Conservation (phyloP, 2,797 vertebrate species). For the Eupleurogrammus muticus region DNA sequence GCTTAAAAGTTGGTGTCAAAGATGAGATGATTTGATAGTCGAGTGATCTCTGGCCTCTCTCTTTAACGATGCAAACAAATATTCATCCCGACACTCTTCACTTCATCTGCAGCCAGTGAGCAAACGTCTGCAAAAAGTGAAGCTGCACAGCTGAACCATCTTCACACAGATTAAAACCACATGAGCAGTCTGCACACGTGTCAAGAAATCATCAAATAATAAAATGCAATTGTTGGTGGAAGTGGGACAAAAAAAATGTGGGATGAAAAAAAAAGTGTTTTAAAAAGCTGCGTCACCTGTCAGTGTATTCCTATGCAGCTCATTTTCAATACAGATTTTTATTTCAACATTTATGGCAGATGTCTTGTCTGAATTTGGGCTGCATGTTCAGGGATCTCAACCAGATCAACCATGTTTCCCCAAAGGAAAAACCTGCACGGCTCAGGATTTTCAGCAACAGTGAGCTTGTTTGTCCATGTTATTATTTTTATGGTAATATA, state of each 20-base stretch:
- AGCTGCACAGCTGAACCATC: slow-evolving; percentile 22
- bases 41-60: slow-evolving; percentile 41
- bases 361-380: neutral
- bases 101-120: slow-evolving; percentile 50
- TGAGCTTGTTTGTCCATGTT: neutral
- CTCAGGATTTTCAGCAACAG: neutral
- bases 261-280: neutral
- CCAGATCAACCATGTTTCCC: neutral
- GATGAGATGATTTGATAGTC: slow-evolving; percentile 10
- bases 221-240: slow-evolving; percentile 40
- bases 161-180: slow-evolving; percentile 44
- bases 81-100: slow-evolving; percentile 28
- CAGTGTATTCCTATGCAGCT: slow-evolving; percentile 28
- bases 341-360: neutral
- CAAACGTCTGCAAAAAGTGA: slow-evolving; percentile 50
- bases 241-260: slow-evolving; percentile 25
- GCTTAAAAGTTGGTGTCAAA: neutral
- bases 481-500: neutral
- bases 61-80: slow-evolving; percentile 64
- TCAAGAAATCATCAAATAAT: slow-evolving; percentile 27
- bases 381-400: neutral
- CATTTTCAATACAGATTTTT: slow-evolving; percentile 33
- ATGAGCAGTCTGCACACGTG: slow-evolving; percentile 7
- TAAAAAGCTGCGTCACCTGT: slow-evolving; percentile 26
- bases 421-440: neutral